Evolutionary conservation across 2,888 invertebrate genomes (phyloP), one percentile per base, ranked within the genome.

Genomic region (Cephus spinipes): DNA sequence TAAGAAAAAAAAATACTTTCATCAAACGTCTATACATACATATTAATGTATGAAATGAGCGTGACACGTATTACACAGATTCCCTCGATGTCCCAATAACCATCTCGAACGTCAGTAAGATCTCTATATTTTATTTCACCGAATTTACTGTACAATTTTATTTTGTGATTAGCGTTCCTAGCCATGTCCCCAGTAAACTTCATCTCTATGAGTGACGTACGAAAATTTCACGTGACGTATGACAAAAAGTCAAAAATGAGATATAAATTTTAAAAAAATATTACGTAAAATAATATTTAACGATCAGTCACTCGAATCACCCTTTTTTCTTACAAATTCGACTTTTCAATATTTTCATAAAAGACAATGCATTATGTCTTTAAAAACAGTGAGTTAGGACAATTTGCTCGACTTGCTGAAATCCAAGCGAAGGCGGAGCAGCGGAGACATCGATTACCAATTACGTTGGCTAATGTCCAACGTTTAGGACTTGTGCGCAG

Each of bases 381-480:
- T 55, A 23, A 55, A 55, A 55, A 9, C 40, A 55, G 23, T 23
- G 40, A 55, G 40, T 55, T 55, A 6, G 40, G 23, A 55, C 6
- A 55, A 23, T 55, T 55, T 55, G 23, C 23, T 55, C 23, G 40
- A 23, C 23, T 23, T 23, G 23, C 55, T 55, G 55, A 55, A 55
- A 55, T 55, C 23, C 55, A 55, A 23, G 9, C 23, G 55, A 23
- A 55, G 55, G 55, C 23, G 55, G 55, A 55, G 55, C 55, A 55
- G 55, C 55, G 23, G 68, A 77, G 79, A 79, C 83, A 83, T 85
- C 81, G 83, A 84, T 85, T 81, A 82, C 83, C 80, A 81, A 81
- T 82, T 83, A 82, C 33, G 77, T 76, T 76, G 69, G 78, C 76
- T 76, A 79, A 81, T 77, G 79, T 74, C 79, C 79, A 79, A 74